Conservation (phyloP, 2,888 invertebrate genomes). For the Mamestra brassicae region DNA sequence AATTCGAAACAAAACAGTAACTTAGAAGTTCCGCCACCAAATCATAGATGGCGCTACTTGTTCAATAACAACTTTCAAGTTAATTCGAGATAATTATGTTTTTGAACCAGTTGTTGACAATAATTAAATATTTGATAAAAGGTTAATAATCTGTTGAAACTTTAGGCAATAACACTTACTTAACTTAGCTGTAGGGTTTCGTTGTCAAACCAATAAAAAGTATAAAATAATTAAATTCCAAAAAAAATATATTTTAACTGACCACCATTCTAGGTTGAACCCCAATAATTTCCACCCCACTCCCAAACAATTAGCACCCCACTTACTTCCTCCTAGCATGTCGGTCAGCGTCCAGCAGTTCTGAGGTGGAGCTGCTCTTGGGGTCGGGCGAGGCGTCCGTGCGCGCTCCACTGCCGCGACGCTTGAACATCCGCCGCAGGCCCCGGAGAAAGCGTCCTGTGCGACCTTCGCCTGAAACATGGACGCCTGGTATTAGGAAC, state of each 20-base stretch:
- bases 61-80: background rate
- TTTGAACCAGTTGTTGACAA: background rate
- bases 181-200: too few species aligned
- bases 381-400: slow-evolving; percentile 89
- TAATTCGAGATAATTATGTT: background rate
- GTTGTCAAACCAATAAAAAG: too few species aligned
- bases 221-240: too few species aligned
- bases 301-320: background rate
- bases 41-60: slow-evolving; percentile 60
- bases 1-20: background rate
- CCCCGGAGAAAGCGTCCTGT: slow-evolving; percentile 93
- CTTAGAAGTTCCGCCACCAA: slow-evolving; percentile 10
- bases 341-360: slow-evolving; percentile 92
- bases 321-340: slow-evolving; percentile 91
- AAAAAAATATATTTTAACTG: too few species aligned
- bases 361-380: slow-evolving; percentile 92
- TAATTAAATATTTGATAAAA: background rate
- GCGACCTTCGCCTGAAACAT: slow-evolving; percentile 86
- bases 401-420: slow-evolving; percentile 84
- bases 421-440: slow-evolving; percentile 93
- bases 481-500: slow-evolving; percentile 7
- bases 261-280: background rate
- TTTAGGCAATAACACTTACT: too few species aligned
- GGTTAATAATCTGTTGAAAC: too few species aligned
- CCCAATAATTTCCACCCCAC: background rate